Base-by-base conservation (phyloP, 1,140 invertebrate genomes). In the Papilio dardanus region DNA sequence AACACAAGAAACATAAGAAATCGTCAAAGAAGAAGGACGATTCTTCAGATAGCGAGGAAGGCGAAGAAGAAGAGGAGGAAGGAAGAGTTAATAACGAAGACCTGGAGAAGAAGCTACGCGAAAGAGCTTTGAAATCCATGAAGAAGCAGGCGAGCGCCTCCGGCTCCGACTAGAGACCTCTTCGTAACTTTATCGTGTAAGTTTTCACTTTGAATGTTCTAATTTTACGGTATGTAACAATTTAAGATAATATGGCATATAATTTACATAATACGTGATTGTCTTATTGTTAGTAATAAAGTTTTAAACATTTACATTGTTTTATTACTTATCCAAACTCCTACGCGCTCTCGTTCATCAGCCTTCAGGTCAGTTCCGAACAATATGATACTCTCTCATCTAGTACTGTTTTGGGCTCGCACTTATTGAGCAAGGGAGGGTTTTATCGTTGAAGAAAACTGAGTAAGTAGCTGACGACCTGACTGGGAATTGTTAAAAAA, bases 71-170 rank as follows among this genome's bases (percentile, higher is more conserved):
- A 71, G 96, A 96, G 83, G 93, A 95, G 7, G 95, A 96, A 82
- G 94, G 94, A 19, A 97, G 95, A 86, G 95, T 96, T 58, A 95
- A 95, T 21, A 96, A 96, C 83, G 97, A 98, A 83, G 97, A 98
- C 93, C 93, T 97, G 74, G 97, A 98, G 86, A 97, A 96, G 86
- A 97, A 97, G 91, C 94, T 98, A 78, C 94, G 97, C n/a, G 97
- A 98, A 89, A 96, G 97, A 81, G 97, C 97, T 37, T 92, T 98
- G 14, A 95, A 95, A 80, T 95, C 94, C 2, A 95, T 95, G 94
- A 95, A 95, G 73, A 94, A 95, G 74, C 94, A 94, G 81, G 93
- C 92, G 16, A 94, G 93, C 81, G 87, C 79, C 5, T 94, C 93
- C 71, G 92, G 90, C 33, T 94, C 92, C 6, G 92, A 93, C 69